Evolutionary conservation across 2,113 vertebrate genomes (phyloP), one percentile per base, ranked within the genome.

Genomic region (Scopus umbretta): DNA sequence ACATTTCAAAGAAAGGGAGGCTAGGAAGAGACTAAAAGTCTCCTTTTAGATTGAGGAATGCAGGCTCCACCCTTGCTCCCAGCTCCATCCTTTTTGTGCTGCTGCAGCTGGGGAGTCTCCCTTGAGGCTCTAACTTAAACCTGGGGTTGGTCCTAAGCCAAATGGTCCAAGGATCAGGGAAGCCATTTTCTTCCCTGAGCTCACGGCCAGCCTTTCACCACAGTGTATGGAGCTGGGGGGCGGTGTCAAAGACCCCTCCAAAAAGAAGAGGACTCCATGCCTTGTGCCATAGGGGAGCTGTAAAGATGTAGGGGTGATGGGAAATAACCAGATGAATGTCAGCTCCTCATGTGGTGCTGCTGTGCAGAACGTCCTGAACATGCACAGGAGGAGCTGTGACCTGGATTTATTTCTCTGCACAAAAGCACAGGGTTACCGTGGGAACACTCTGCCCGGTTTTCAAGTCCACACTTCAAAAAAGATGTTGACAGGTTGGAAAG

Each of bases 1-100:
- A 95, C 40, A n/a, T 96, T 97, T 97, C 96, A 97, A 95, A 97
- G 96, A 96, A 96, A 93, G 76, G 92, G 88, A 96, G 96, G 68
- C 3, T 19, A 95, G 92, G 92, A 97, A 95, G 90, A 96, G 96
- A 96, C 95, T 94, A 95, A 88, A 96, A 95, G 96, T 96, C 96
- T 96, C 94, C 95, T 94, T 96, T 97, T 81, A 96, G 94, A 75
- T 53, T 94, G 95, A 94, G 96, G 96, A 96, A 96, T 96, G 96
- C 91, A 95, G 86, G 76, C 95, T 95, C 97, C 96, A 95, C 96
- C 96, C 96, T 96, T 88, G 96, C 96, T 96, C 72, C 92, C 82
- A 97, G 96, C 96, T 90, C 94, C 94, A 93, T 95, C 88, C 53
- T 96, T 97, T 94, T 92, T 89, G 88, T 96, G 94, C 80, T 94